A percentile compares a stretch with the other conserved stretches of the same genome.
Conservation (phyloP, 2,797 vertebrate genomes). For the Fistularia commersonii region DNA sequence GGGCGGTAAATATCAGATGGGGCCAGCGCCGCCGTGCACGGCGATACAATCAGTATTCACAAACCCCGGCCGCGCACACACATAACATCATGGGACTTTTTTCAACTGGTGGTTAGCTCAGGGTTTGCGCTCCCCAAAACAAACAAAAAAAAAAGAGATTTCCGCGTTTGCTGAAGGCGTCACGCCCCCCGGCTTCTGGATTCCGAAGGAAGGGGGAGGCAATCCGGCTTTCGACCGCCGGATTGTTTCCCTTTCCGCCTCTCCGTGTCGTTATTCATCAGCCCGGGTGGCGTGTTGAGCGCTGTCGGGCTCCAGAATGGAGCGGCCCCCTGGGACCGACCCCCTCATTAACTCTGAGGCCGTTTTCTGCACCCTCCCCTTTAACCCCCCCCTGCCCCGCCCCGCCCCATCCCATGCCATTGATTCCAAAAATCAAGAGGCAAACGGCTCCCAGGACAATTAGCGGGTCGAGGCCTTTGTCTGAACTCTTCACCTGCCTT, state of each 20-base stretch:
- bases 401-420: conserved; percentile 55
- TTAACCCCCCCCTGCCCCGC: conserved; percentile 15
- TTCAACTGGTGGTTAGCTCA: conserved; percentile 51
- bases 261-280: conserved; percentile 72
- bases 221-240: too few species aligned
- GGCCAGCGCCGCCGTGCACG: conserved; percentile 27
- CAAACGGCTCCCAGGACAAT: conserved; percentile 70
- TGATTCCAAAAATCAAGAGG: conserved; percentile 73
- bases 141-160: not conserved
- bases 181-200: too few species aligned
- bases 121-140: too few species aligned
- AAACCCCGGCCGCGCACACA: too few species aligned
- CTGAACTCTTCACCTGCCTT: conserved; percentile 59
- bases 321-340: conserved; percentile 72
- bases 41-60: conserved; percentile 54
- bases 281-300: conserved; percentile 67
- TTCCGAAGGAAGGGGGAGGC: too few species aligned
- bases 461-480: conserved; percentile 53
- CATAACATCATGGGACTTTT: conserved; percentile 42
- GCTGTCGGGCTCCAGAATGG: conserved; percentile 76
- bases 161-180: not conserved
- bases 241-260: conserved; percentile 68
- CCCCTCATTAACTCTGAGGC: conserved; percentile 81
- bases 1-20: conserved; percentile 73
- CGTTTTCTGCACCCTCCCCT: conserved; percentile 66